phyloP scores from a whole-genome alignment of 2,888 invertebrate genomes.

The Dolomedes plantarius region DNA sequence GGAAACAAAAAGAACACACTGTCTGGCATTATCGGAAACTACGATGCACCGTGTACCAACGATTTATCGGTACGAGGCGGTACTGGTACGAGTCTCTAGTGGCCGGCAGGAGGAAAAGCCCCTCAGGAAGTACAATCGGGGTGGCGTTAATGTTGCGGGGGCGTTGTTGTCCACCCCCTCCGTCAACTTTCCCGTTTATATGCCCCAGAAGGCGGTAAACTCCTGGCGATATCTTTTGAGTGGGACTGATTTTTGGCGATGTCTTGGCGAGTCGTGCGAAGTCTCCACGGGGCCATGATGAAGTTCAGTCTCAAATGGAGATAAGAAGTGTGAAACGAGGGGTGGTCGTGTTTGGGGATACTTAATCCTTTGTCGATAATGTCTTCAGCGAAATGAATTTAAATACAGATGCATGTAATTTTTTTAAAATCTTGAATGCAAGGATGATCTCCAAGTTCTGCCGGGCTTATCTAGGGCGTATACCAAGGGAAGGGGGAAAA shows the following conservation, averaged over 20 bases:
- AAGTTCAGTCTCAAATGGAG: no score
- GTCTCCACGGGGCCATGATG: neutral
- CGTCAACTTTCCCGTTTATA: constrained; percentile 58
- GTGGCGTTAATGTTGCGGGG: constrained; percentile 59
- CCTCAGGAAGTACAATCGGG: constrained; percentile 25
- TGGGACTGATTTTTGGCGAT: constrained; percentile 41
- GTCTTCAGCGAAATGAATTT: no score
- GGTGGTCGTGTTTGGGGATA: no score
- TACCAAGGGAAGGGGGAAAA: no score
- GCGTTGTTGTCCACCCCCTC: constrained; percentile 29
- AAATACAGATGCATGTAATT: no score
- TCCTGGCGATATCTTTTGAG: constrained; percentile 19
- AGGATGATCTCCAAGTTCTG: no score
- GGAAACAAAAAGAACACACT: constrained; percentile 57
- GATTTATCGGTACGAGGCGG: constrained; percentile 61
- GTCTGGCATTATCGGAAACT: constrained; percentile 35
- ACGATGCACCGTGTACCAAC: constrained; percentile 2
- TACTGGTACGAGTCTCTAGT: constrained; percentile 65
- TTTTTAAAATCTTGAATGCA: no score
- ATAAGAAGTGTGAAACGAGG: no score
- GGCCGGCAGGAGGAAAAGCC: constrained; percentile 34
- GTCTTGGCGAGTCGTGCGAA: neutral
- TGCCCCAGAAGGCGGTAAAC: constrained; percentile 53
- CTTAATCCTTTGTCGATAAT: no score
- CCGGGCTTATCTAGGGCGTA: no score